phyloP scores from a whole-genome alignment of 2,888 invertebrate genomes.

The Amorpha juglandis region DNA sequence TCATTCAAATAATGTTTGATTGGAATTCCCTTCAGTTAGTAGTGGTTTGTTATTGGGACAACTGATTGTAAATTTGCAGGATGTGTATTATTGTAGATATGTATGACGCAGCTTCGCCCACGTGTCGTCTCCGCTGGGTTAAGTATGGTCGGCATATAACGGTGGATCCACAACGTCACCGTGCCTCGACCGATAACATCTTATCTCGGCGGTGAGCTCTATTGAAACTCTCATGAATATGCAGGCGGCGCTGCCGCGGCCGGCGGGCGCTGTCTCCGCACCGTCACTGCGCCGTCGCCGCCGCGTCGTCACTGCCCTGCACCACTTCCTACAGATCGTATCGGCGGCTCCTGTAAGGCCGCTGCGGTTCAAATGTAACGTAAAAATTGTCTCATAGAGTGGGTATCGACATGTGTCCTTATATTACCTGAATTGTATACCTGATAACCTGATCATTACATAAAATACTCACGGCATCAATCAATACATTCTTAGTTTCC shows the following conservation, averaged over 20 bases:
- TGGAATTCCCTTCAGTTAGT: too few species aligned
- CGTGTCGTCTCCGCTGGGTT: too few species aligned
- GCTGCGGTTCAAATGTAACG: not conserved
- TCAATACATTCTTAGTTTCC: too few species aligned
- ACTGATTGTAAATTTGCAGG: too few species aligned
- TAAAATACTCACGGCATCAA: too few species aligned
- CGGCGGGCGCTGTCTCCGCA: not conserved
- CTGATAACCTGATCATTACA: too few species aligned
- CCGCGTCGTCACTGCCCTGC: not conserved
- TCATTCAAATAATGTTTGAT: too few species aligned
- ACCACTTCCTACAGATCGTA: slow-evolving; percentile 2
- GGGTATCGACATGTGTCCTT: too few species aligned
- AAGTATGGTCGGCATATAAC: not conserved
- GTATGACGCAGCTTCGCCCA: too few species aligned
- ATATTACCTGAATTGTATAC: too few species aligned
- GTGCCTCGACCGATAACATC: slow-evolving; percentile 34
- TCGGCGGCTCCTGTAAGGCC: not conserved
- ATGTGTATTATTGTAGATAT: too few species aligned
- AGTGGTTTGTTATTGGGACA: too few species aligned
- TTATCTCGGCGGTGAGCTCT: slow-evolving; percentile 31
- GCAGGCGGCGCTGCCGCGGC: not conserved
- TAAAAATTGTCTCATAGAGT: not conserved
- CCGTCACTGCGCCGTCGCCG: slow-evolving; percentile 1
- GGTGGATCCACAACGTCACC: slow-evolving; percentile 23
- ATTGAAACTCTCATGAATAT: slow-evolving; percentile 37